These are phyloP conservation scores for Actinia tenebrosa DNA, from an alignment of 64 coral and sea anemone genomes.

Conservation along the genomic window DNA sequence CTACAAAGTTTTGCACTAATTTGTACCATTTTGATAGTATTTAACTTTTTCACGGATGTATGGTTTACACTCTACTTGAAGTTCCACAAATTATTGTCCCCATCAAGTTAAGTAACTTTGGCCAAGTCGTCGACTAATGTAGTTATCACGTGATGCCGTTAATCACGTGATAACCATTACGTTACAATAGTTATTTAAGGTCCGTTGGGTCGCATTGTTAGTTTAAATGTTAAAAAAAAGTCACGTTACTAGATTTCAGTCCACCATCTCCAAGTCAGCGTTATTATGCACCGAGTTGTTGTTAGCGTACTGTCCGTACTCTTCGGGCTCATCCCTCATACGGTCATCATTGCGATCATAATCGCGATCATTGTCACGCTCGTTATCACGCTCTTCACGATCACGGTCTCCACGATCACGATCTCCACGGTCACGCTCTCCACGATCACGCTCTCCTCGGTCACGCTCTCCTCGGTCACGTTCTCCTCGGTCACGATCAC, in stretches of 20 bases:
- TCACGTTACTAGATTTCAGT: not conserved
- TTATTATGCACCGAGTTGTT: constrained; percentile 32
- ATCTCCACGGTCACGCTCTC: constrained; percentile 25
- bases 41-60: no score
- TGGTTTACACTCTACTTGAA: no score
- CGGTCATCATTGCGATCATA: constrained; percentile 53
- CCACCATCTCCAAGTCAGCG: constrained; percentile 50
- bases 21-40: no score
- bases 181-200: not conserved
- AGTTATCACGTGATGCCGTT: not conserved
- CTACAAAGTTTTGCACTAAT: no score
- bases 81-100: no score
- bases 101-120: no score
- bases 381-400: constrained; percentile 30
- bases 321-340: constrained; percentile 38
- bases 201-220: not conserved
- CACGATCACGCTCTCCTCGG: constrained; percentile 18
- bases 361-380: constrained; percentile 43
- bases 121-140: no score
- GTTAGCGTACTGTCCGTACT: constrained; percentile 42
- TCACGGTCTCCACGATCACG: constrained; percentile 56
- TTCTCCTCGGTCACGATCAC: constrained; percentile 19
- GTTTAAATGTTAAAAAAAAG: not conserved
- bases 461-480: constrained; percentile 27
- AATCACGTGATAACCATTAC: not conserved